Percentiles rank a stretch among this genome's conserved stretches.
Conservation (phyloP, 2,797 vertebrate genomes). For the Hypotaenidia philippensis region DNA sequence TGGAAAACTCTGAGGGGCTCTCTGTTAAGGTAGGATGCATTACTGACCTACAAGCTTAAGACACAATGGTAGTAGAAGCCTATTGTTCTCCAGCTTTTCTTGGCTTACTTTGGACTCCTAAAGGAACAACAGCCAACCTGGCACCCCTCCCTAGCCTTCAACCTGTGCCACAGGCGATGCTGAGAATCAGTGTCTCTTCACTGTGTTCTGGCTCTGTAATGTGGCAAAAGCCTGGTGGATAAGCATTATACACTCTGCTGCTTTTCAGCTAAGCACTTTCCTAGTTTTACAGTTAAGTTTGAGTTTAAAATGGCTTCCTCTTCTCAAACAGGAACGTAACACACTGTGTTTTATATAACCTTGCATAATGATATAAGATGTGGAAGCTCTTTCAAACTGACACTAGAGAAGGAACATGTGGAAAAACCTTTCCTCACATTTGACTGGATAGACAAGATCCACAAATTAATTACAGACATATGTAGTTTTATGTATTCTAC, state of each 20-base stretch:
- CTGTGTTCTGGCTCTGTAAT: neutral
- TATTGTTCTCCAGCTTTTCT: neutral
- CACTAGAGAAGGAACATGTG: neutral
- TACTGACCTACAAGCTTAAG: neutral
- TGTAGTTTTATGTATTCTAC: neutral
- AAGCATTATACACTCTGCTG: neutral
- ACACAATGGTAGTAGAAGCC: neutral
- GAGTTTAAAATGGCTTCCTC: neutral
- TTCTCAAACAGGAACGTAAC: neutral
- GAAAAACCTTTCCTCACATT: neutral
- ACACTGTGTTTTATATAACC: neutral
- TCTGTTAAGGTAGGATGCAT: neutral
- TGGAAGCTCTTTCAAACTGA: neutral
- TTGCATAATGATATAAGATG: neutral
- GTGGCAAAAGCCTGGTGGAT: neutral
- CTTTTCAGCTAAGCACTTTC: neutral
- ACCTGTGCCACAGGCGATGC: neutral
- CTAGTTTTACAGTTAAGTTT: neutral
- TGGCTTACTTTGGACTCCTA: neutral
- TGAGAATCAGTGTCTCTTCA: neutral
- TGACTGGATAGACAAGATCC: neutral
- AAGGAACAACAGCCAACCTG: fast-evolving
- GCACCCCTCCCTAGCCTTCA: neutral
- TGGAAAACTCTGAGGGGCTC: neutral
- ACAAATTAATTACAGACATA: neutral